phyloP scores from a whole-genome alignment of 1,140 invertebrate genomes.

The Meteorus sp. region DNA sequence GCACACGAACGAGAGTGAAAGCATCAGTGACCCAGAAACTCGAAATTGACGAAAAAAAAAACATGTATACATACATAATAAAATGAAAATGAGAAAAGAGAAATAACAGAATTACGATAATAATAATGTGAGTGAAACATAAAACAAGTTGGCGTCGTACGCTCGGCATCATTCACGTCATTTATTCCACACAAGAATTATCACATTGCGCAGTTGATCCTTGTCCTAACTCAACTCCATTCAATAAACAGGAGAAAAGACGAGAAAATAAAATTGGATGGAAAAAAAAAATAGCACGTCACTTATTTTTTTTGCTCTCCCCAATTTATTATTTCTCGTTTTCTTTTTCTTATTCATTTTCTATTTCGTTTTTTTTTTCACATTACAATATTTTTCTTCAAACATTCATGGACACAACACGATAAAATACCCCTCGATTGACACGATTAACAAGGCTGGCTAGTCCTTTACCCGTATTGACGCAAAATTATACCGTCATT shows the following conservation, averaged over 20 bases:
- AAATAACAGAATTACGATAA: no score
- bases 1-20: conserved; percentile 44
- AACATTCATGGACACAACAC: conserved; percentile 14
- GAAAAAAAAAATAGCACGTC: no score
- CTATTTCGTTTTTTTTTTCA: neutral
- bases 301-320: no score
- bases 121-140: no score
- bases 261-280: no score
- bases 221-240: neutral
- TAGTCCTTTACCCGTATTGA: conserved; percentile 41
- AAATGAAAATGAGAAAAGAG: no score
- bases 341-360: neutral
- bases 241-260: neutral
- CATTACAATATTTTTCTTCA: conserved; percentile 14
- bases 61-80: neutral
- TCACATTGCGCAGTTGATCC: no score
- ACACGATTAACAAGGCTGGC: conserved; percentile 31
- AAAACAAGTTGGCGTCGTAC: no score
- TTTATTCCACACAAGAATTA: no score
- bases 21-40: conserved; percentile 45
- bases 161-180: no score
- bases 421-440: conserved; percentile 25
- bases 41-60: conserved; percentile 34
- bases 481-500: conserved; percentile 41
- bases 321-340: neutral